Conservation (phyloP, 1,140 invertebrate genomes). For the Vanessa atalanta region DNA sequence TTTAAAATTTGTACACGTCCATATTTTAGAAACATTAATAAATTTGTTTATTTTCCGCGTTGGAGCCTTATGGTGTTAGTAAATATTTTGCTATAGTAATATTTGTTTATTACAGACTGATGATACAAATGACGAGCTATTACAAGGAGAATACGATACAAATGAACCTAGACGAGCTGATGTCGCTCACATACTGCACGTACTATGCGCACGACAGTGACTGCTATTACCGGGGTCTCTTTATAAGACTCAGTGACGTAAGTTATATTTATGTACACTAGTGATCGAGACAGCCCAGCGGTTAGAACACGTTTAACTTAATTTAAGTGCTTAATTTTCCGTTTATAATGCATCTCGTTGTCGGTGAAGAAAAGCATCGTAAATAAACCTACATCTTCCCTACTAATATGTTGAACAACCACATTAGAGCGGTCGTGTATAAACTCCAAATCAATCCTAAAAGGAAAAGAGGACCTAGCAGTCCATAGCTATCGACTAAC, state of each 20-base stretch:
- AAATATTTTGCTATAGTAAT: neutral
- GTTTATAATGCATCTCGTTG: too few relatives aligned
- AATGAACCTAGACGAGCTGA: constrained; percentile 46
- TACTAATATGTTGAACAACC: too few relatives aligned
- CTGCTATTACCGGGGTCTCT: constrained; percentile 57
- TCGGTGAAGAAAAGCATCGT: too few relatives aligned
- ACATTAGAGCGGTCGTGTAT: too few relatives aligned
- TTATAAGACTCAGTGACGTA: constrained; percentile 59
- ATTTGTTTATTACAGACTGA: constrained; percentile 49
- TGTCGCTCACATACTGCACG: constrained; percentile 54
- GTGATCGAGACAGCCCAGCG: too few relatives aligned
- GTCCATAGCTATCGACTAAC: too few relatives aligned
- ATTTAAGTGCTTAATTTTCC: too few relatives aligned
- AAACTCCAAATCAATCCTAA: too few relatives aligned
- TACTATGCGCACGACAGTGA: constrained; percentile 53
- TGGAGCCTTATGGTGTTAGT: neutral
- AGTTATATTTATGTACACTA: neutral
- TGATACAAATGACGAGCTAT: constrained; percentile 58
- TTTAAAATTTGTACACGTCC: too few relatives aligned
- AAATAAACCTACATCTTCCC: too few relatives aligned
- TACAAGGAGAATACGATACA: constrained; percentile 49
- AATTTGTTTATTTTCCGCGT: neutral
- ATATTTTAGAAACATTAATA: neutral
- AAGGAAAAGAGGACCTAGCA: too few relatives aligned
- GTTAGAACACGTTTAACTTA: too few relatives aligned